These are phyloP conservation scores for Calidris pugnax DNA, from an alignment of 2,113 vertebrate genomes.

Conservation along the genomic window DNA sequence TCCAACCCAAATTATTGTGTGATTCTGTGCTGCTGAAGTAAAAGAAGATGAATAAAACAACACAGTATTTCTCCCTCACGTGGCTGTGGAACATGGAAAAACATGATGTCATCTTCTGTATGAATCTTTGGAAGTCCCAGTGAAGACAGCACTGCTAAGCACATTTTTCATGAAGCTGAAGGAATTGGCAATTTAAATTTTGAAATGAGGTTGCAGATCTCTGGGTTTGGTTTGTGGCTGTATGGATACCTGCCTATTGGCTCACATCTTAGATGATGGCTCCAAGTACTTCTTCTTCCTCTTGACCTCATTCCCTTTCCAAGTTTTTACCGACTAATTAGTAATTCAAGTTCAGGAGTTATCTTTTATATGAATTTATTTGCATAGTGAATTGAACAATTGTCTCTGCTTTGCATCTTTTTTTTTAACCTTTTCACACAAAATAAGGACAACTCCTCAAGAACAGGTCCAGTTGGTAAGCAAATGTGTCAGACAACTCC, in stretches of 20 bases:
- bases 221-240: background rate
- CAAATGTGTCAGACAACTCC: background rate
- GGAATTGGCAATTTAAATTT: background rate
- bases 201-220: background rate
- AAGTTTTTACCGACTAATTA: background rate
- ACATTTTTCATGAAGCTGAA: background rate
- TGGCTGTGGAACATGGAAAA: background rate
- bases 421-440: background rate
- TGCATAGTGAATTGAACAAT: background rate
- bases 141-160: background rate
- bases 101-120: background rate
- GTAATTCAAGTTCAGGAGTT: background rate
- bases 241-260: background rate
- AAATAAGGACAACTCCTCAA: background rate
- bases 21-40: background rate
- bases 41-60: background rate
- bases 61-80: background rate
- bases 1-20: background rate
- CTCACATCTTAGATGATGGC: background rate
- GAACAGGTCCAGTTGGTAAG: background rate
- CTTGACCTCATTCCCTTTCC: background rate
- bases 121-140: background rate
- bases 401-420: background rate
- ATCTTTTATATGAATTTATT: background rate
- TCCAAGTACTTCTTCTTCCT: background rate